Conservation (phyloP, 2,888 invertebrate genomes). For the Papilio gigon region DNA sequence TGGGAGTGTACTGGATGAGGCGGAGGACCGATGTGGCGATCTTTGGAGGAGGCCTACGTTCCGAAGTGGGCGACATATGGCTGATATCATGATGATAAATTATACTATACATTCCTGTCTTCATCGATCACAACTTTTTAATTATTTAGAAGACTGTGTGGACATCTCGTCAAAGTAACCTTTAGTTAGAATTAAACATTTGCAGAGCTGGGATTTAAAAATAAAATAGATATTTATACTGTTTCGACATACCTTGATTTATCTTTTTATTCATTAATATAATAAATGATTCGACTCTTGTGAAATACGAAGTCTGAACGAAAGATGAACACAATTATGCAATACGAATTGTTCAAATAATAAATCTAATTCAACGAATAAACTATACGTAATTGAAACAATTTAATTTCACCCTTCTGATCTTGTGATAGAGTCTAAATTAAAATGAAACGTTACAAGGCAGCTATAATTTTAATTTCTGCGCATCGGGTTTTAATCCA, state of each 20-base stretch:
- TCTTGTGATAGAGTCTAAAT: slow-evolving; percentile 26
- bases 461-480: slow-evolving; percentile 36
- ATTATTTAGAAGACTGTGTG: too few species aligned
- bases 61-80: too few species aligned
- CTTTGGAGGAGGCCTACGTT: too few species aligned
- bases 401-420: slow-evolving; percentile 25
- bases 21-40: too few species aligned
- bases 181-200: too few species aligned
- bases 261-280: slow-evolving; percentile 3
- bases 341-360: slow-evolving; percentile 40
- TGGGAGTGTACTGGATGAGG: too few species aligned
- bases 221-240: too few species aligned
- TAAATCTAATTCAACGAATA: slow-evolving; percentile 35
- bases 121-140: too few species aligned
- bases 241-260: background rate
- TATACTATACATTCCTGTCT: too few species aligned
- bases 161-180: too few species aligned
- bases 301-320: slow-evolving; percentile 29
- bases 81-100: too few species aligned
- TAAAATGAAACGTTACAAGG: background rate
- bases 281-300: slow-evolving; percentile 32
- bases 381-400: background rate
- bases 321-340: slow-evolving; percentile 35
- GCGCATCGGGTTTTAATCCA: slow-evolving; percentile 49
- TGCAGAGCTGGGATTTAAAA: too few species aligned